A percentile compares a stretch with the other conserved stretches of the same genome.
These are phyloP conservation scores for Drosophila neutralis DNA, from an alignment of 2,888 invertebrate species.

Conservation along the genomic window DNA sequence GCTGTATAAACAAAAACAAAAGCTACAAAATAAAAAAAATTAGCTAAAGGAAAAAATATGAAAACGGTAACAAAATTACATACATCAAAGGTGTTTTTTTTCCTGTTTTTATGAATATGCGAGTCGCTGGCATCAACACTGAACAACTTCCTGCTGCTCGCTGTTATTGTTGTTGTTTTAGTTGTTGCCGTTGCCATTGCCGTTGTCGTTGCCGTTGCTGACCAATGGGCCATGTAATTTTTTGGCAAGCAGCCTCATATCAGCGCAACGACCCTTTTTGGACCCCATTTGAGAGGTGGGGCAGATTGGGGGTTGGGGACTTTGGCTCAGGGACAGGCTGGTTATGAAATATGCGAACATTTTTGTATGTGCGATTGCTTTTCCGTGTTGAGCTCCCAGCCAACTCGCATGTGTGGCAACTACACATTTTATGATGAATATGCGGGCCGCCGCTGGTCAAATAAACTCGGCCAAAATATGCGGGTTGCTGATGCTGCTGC, in stretches of 20 bases:
- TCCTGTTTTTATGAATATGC: conserved; percentile 67
- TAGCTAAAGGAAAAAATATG: conserved; percentile 32
- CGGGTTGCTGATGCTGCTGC: conserved; percentile 1
- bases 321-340: conserved; percentile 25
- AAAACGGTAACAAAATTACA: conserved; percentile 76
- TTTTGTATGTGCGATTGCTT: conserved; percentile 69
- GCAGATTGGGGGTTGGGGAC: not conserved
- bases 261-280: conserved; percentile 66
- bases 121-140: conserved; percentile 39
- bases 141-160: conserved; percentile 17
- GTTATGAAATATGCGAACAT: conserved; percentile 65
- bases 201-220: conserved; percentile 52
- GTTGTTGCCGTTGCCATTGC: conserved; percentile 30
- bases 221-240: conserved; percentile 79
- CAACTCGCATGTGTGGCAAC: conserved; percentile 19
- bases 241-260: conserved; percentile 75
- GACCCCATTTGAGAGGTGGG: conserved; percentile 6
- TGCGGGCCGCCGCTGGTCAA: conserved; percentile 53
- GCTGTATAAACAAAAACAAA: conserved; percentile 16
- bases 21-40: conserved; percentile 34
- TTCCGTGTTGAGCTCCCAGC: conserved; percentile 55
- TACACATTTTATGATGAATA: conserved; percentile 71
- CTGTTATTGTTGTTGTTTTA: conserved; percentile 16
- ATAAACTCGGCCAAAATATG: conserved; percentile 45
- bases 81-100: conserved; percentile 71